Conservation (phyloP, 2,113 vertebrate genomes). For the Crocuta crocuta region DNA sequence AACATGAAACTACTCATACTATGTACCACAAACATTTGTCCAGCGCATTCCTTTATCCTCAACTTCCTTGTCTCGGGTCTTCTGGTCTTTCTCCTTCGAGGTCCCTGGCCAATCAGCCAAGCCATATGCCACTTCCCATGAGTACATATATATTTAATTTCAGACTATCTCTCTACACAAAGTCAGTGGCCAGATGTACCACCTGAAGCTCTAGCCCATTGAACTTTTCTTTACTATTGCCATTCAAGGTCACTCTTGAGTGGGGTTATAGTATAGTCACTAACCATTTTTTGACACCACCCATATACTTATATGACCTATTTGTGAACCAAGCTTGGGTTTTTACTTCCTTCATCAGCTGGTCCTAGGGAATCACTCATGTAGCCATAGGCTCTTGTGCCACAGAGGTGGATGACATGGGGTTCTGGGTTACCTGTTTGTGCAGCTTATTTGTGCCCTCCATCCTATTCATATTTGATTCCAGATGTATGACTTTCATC, state of each 20-base stretch:
- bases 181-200: neutral
- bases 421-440: neutral
- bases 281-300: neutral
- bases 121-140: neutral
- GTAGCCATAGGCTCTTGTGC: neutral
- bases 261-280: neutral
- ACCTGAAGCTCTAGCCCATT: neutral
- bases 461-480: neutral
- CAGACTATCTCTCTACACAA: neutral
- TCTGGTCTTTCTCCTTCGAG: neutral
- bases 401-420: neutral
- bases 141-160: neutral
- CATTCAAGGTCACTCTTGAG: neutral
- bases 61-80: neutral
- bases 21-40: neutral
- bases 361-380: neutral
- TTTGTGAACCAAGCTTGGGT: neutral
- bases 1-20: neutral
- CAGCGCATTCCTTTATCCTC: neutral
- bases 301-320: neutral
- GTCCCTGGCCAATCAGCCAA: neutral
- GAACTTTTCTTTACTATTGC: neutral
- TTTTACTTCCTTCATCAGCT: neutral
- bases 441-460: neutral
- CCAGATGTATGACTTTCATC: neutral